Conservation (phyloP, 2,888 invertebrate genomes). For the Synergus itoensis region DNA sequence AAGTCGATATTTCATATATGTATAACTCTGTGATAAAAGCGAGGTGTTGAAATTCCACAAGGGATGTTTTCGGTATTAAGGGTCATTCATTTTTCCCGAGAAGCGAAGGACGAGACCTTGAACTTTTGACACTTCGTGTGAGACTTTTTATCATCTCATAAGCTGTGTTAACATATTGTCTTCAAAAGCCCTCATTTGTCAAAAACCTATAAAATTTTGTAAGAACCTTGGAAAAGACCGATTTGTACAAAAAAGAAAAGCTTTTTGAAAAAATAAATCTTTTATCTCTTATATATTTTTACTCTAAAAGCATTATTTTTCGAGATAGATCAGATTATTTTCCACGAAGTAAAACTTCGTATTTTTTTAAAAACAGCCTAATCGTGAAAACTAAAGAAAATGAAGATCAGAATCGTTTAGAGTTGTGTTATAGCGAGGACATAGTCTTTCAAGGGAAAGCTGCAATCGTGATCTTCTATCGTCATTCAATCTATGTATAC, state of each 20-base stretch:
- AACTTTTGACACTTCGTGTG: not conserved
- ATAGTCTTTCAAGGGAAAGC: constrained; percentile 51
- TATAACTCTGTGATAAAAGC: not conserved
- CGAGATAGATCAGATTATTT: constrained; percentile 49
- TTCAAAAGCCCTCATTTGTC: not conserved
- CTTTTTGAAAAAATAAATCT: no score
- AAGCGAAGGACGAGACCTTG: not conserved
- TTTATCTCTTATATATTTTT: constrained; percentile 20
- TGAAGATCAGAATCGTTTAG: constrained; percentile 13
- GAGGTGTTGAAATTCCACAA: not conserved
- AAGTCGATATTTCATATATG: not conserved
- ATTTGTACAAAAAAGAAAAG: no score
- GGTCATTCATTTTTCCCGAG: not conserved
- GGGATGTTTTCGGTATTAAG: not conserved
- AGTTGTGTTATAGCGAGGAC: constrained; percentile 1
- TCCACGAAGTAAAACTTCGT: constrained; percentile 32
- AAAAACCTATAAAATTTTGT: not conserved
- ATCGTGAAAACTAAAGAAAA: not conserved
- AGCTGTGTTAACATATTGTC: not conserved
- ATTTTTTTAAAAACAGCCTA: not conserved
- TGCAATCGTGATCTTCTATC: constrained; percentile 48
- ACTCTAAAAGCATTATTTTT: constrained; percentile 45
- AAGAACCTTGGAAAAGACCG: constrained; percentile 15
- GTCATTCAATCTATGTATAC: constrained; percentile 1
- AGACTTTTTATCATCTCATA: not conserved